Percentiles rank a stretch among this genome's conserved stretches.
phyloP scores from a whole-genome alignment of 2,888 invertebrate genomes.

The Cataglyphis cursor region DNA sequence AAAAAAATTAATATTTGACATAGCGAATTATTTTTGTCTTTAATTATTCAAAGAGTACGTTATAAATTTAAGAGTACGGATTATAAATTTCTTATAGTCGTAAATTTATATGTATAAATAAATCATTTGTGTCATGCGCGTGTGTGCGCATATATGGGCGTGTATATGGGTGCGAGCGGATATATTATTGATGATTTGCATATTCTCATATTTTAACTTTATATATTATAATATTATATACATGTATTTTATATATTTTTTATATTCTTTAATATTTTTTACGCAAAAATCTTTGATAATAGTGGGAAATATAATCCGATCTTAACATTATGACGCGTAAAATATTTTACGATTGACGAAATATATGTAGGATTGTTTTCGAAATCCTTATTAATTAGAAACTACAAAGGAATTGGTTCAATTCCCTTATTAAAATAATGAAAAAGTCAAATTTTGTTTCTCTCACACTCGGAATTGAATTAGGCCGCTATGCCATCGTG shows the following conservation, averaged over 20 bases:
- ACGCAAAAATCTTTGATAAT: not conserved
- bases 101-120: not conserved
- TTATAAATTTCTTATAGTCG: not conserved
- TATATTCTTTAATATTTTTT: not conserved
- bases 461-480: not conserved
- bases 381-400: not conserved
- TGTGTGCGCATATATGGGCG: no score
- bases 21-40: not conserved
- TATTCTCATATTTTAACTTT: not conserved
- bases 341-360: not conserved
- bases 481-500: not conserved
- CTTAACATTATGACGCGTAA: not conserved
- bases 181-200: not conserved
- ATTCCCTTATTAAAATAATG: not conserved
- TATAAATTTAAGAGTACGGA: no score
- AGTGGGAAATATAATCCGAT: not conserved
- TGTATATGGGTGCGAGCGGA: no score
- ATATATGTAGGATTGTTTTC: not conserved
- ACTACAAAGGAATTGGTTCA: not conserved
- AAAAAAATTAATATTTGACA: not conserved
- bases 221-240: not conserved
- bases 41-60: not conserved
- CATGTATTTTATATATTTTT: not conserved
- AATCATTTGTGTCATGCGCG: no score
- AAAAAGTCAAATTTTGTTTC: not conserved